Conservation (phyloP, 37 sponge, comb jelly and placozoan species). For the Halichondria panicea region DNA sequence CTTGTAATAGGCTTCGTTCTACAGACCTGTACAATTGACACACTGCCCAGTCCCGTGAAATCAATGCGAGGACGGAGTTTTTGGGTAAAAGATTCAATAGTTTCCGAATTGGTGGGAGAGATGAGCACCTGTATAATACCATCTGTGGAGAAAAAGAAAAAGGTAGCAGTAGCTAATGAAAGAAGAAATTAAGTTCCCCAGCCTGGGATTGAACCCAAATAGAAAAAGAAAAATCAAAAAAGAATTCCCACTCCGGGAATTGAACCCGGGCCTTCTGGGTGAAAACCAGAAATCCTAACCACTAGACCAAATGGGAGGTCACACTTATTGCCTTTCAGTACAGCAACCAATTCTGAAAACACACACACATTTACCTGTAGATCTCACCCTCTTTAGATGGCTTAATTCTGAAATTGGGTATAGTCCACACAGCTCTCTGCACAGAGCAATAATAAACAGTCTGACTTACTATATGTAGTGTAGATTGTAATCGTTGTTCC, state of each 20-base stretch:
- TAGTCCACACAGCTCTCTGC: slow-evolving; percentile 21
- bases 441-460: neutral
- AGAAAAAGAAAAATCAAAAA: slow-evolving; percentile 23
- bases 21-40: slow-evolving; percentile 50
- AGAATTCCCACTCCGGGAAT: slow-evolving; percentile 78
- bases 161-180: neutral
- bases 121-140: slow-evolving; percentile 14
- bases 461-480: too few species aligned
- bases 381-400: slow-evolving; percentile 53
- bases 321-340: neutral
- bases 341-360: neutral
- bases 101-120: neutral
- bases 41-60: slow-evolving; percentile 26
- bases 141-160: slow-evolving; percentile 1
- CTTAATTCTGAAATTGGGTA: slow-evolving; percentile 27
- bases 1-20: slow-evolving; percentile 68
- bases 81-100: neutral
- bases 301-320: slow-evolving; percentile 83
- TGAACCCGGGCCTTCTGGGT: slow-evolving; percentile 91
- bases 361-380: slow-evolving; percentile 10
- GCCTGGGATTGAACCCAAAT: slow-evolving; percentile 36
- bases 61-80: neutral
- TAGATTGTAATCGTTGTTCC: neutral
- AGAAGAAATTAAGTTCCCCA: slow-evolving; percentile 23
- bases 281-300: slow-evolving; percentile 91